Evolutionary conservation across 2,797 vertebrate genomes (phyloP), one percentile per base, ranked within the genome.

Genomic region (Meda fulgida): DNA sequence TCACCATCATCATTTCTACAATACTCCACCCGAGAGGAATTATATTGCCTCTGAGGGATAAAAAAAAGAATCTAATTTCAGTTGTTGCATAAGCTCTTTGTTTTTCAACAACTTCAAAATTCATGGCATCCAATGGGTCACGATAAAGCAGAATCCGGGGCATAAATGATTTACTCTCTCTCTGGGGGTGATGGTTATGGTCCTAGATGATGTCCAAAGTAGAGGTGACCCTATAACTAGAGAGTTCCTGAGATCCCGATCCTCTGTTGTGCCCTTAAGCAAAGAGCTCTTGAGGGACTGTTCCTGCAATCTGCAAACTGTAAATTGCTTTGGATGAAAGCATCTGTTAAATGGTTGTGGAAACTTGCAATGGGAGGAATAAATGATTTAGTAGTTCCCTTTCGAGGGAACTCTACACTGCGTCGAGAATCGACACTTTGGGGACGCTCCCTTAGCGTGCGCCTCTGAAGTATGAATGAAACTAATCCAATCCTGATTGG

Each of bases 81-180:
- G 81, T 66, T 82, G 70, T 89, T 87, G 86, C 89, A 86, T 87
- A 88, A 89, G 83, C 9, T n/a, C 38, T 2, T 75, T 83, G 81
- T 73, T 87, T 84, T 85, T 84, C 84, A 79, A 18, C 38, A 21
- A 80, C 76, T 84, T 43, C 67, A 75, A 84, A 82, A 48, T 77
- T 48, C 80, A 72, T 81, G 72, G 46, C 67, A 81, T 82, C 55
- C 63, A 87, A 81, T 67, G 5, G 67, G 78, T 14, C 21, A 36
- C 23, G 2, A 80, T 48, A 38, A 55, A 55, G 81, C 26, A 78
- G 38, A 70, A 73, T 67, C 38, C 65, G 31, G 55, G 23, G 38
- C 67, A 80, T 85, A 21, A 72, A 80, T 29, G 23, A 85, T 85
- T 65, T 21, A 79, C 10, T 70, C 78, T 77, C 19, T n/a, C 58